phyloP scores from a whole-genome alignment of 1,140 invertebrate species.

The Apis dorsata region DNA sequence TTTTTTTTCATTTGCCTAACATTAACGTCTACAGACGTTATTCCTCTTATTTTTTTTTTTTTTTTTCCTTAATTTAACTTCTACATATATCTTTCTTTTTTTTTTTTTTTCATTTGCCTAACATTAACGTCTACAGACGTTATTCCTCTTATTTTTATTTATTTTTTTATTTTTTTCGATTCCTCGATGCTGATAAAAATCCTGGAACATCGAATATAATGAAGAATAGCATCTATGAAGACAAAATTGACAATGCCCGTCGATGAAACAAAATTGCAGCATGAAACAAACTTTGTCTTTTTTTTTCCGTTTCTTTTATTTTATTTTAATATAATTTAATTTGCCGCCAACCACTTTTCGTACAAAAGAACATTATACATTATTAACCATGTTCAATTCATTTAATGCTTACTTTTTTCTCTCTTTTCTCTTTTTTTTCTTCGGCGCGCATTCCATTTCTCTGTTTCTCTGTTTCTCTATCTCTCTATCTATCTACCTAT shows the following conservation, averaged over 20 bases:
- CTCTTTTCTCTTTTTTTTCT: not conserved
- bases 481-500: not conserved
- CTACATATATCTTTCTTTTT: no score
- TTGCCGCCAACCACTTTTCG: conserved; percentile 63
- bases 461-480: not conserved
- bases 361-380: conserved; percentile 38
- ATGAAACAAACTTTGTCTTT: conserved; percentile 43
- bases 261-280: conserved; percentile 46
- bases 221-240: not conserved
- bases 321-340: conserved; percentile 42
- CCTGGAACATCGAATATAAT: not conserved
- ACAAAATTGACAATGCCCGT: not conserved
- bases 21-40: no score
- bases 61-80: no score
- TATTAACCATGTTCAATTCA: conserved; percentile 34
- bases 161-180: not conserved
- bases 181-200: conserved; percentile 12
- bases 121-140: not conserved
- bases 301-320: not conserved
- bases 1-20: no score
- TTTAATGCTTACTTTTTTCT: not conserved
- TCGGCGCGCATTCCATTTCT: not conserved
- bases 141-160: not conserved
- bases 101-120: conserved; percentile 22
- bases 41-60: conserved; percentile 55